A percentile compares a stretch with the other conserved stretches of the same genome.
Evolutionary conservation across 2,888 invertebrate genomes (phyloP).

Genomic region (Hirtodrosophila alboralis): DNA sequence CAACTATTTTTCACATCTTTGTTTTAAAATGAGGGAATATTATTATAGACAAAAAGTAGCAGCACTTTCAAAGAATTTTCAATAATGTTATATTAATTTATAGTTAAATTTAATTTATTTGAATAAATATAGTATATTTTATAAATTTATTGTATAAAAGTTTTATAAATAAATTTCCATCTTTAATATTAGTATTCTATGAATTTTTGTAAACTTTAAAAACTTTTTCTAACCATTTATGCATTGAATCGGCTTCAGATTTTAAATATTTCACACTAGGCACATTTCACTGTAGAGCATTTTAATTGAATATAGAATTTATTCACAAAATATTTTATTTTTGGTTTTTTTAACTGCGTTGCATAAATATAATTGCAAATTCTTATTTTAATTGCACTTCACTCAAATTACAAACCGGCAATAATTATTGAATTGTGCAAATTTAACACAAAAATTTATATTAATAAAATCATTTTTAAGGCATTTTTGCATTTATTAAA

Average conservation of each 20-base stretch:
- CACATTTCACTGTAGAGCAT: conserved; percentile 17
- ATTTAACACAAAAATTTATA: conserved; percentile 12
- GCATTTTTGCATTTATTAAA: neutral
- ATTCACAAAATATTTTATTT: conserved; percentile 18
- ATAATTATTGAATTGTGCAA: conserved; percentile 4
- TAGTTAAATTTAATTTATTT: too few species aligned
- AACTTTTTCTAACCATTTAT: too few species aligned
- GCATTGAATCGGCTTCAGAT: neutral
- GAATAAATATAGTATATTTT: too few species aligned
- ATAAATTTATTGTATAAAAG: too few species aligned
- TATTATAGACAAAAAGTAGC: too few species aligned
- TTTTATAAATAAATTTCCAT: too few species aligned
- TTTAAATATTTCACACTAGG: neutral
- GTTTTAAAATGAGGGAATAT: too few species aligned
- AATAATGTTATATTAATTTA: too few species aligned
- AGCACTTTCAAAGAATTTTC: too few species aligned
- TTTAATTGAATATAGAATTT: conserved; percentile 7
- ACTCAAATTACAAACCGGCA: conserved; percentile 33
- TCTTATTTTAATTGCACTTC: conserved; percentile 34
- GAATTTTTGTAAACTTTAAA: too few species aligned
- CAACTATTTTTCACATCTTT: too few species aligned
- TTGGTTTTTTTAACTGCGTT: conserved; percentile 12
- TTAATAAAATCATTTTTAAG: conserved; percentile 2
- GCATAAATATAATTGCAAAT: conserved; percentile 14
- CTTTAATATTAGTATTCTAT: too few species aligned